Evolutionary conservation across 2,113 vertebrate genomes (phyloP), one percentile per base, ranked within the genome.

Genomic region (Urocolius indicus): DNA sequence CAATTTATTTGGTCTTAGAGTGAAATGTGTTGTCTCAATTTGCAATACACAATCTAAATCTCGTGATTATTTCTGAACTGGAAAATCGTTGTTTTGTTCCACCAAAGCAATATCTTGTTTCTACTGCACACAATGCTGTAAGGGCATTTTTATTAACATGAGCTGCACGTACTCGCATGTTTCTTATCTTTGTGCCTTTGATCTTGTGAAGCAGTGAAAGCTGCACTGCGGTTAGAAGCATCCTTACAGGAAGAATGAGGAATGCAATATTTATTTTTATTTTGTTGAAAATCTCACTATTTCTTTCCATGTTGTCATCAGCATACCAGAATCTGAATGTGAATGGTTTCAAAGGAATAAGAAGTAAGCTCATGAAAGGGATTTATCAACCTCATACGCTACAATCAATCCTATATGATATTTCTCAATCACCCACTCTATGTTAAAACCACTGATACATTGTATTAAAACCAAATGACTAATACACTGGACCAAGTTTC

Each of bases 311-410:
- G 27, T 20, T 89, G 51, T 84, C 74, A 90, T 55, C 11, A 87
- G 24, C 41, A 55, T 26, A 89, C 14, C 54, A 58, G 20, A 91
- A 30, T 62, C 57, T 81, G 69, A 95, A 51, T 32, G 61, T 41
- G 65, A 54, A 20, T 10, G 16, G 1, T 20, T 58, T 94, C 58
- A 68, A 80, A 88, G 78, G 23, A 91, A 72, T 72, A 51, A 78
- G 93, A 93, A 90, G 90, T 32, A 91, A 87, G 43, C 41, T 65
- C 24, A 59, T 26, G 57, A 51, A 93, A 93, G 18, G 49, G n/a
- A 22, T 63, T 97, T 95, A 84, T 81, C 89, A 87, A 30, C 71
- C 41, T 92, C 63, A 92, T 75, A 92, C 43, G 71, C 51, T 36
- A 41, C 5, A 79, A 51, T 43, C 69, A 82, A 59, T 13, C 4